phyloP scores from a whole-genome alignment of 2,888 invertebrate species.

The Patella ulyssiponensis region DNA sequence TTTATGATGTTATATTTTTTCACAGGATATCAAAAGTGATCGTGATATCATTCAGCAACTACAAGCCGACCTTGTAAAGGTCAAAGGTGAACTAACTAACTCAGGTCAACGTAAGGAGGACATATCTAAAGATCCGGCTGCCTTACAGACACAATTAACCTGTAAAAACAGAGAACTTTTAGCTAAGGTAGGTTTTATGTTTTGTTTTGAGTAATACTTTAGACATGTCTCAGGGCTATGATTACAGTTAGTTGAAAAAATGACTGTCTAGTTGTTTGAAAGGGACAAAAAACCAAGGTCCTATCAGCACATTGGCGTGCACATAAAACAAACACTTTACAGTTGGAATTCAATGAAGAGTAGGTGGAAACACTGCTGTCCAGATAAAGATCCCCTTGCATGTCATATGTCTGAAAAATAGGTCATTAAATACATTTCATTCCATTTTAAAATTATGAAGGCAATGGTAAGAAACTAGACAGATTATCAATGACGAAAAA shows the following conservation, averaged over 20 bases:
- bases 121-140: conserved; percentile 50
- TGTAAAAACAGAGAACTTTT: conserved; percentile 56
- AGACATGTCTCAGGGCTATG: not conserved
- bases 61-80: conserved; percentile 50
- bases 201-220: not conserved
- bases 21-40: conserved; percentile 50
- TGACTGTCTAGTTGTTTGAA: too few species aligned
- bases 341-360: too few species aligned
- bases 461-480: too few species aligned
- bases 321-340: too few species aligned
- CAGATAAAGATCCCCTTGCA: too few species aligned
- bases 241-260: not conserved
- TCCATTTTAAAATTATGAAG: too few species aligned
- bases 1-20: not conserved
- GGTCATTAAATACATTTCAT: too few species aligned
- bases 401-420: too few species aligned
- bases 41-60: conserved; percentile 49
- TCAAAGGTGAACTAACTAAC: conserved; percentile 43
- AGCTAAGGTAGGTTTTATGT: conserved; percentile 49
- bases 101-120: conserved; percentile 45
- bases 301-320: too few species aligned
- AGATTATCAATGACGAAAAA: too few species aligned
- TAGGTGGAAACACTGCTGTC: too few species aligned
- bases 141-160: conserved; percentile 55
- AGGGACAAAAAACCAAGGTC: too few species aligned